phyloP scores from a whole-genome alignment of 2,797 vertebrate genomes.

The Coranthus polyacanthus region DNA sequence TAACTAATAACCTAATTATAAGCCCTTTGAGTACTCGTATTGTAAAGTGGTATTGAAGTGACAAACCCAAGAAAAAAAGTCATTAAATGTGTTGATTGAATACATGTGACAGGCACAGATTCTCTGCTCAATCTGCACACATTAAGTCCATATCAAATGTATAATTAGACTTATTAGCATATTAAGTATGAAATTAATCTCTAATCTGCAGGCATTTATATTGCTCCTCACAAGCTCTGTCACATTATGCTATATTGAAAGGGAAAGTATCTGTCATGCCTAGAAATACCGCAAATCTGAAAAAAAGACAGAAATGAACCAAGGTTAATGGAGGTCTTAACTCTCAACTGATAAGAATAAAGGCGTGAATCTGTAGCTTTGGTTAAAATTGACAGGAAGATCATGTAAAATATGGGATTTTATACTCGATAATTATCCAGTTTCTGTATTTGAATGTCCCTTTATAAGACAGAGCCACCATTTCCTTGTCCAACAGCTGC shows the following conservation, averaged over 20 bases:
- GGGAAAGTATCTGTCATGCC: constrained; percentile 50
- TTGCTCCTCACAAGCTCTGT: constrained; percentile 60
- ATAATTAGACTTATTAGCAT: constrained; percentile 72
- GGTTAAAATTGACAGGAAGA: constrained; percentile 26
- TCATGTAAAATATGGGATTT: constrained; percentile 21
- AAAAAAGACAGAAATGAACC: constrained; percentile 25
- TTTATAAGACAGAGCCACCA: constrained; percentile 9
- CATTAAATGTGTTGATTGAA: no score
- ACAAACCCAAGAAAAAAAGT: neutral
- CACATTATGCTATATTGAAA: constrained; percentile 41
- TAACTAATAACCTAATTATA: no score
- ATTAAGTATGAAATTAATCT: constrained; percentile 63
- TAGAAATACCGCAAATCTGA: constrained; percentile 42
- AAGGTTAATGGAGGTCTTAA: constrained; percentile 73
- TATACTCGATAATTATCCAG: constrained; percentile 39
- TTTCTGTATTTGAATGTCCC: constrained; percentile 21
- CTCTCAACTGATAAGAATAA: constrained; percentile 46
- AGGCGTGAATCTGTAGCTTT: constrained; percentile 38
- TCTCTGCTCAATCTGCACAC: constrained; percentile 34
- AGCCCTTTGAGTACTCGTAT: no score
- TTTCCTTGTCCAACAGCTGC: constrained; percentile 21
- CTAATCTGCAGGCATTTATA: constrained; percentile 62
- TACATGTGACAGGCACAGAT: constrained; percentile 15
- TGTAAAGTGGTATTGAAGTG: neutral
- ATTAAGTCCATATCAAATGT: constrained; percentile 53